Conservation (phyloP, 2,113 vertebrate species). For the Heptranchias perlo region DNA sequence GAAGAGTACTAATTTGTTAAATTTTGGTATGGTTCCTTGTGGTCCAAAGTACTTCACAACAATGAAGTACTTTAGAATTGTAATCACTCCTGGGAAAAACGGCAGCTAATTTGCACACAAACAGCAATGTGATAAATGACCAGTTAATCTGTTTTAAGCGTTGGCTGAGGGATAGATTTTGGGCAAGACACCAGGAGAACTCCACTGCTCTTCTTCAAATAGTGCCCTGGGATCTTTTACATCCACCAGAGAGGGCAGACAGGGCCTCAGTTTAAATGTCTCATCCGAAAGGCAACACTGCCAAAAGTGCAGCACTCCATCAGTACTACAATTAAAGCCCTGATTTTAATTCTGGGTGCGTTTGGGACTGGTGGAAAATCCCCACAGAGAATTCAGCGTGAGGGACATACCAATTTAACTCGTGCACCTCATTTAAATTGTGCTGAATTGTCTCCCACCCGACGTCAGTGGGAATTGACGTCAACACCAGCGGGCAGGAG, state of each 20-base stretch:
- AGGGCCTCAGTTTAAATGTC: not conserved
- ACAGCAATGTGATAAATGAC: not conserved
- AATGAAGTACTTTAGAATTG: not conserved
- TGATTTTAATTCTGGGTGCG: not conserved
- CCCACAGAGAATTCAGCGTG: not conserved
- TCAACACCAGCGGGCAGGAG: not conserved
- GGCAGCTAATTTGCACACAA: too few species aligned
- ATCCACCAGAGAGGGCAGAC: not conserved
- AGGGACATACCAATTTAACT: not conserved
- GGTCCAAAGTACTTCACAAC: not conserved
- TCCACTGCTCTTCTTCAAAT: not conserved
- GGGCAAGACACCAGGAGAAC: not conserved
- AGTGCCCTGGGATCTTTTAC: not conserved
- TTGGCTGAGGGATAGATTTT: not conserved
- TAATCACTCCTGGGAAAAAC: not conserved
- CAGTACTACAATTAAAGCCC: not conserved
- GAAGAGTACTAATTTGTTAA: too few species aligned
- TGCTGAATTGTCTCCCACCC: not conserved
- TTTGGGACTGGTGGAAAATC: not conserved
- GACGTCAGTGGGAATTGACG: not conserved
- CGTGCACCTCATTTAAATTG: not conserved
- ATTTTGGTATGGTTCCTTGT: too few species aligned
- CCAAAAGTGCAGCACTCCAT: not conserved
- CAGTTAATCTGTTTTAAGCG: not conserved
- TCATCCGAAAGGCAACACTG: not conserved